Base-by-base conservation (phyloP, 2,888 invertebrate species). In the Coelinius sp. region DNA sequence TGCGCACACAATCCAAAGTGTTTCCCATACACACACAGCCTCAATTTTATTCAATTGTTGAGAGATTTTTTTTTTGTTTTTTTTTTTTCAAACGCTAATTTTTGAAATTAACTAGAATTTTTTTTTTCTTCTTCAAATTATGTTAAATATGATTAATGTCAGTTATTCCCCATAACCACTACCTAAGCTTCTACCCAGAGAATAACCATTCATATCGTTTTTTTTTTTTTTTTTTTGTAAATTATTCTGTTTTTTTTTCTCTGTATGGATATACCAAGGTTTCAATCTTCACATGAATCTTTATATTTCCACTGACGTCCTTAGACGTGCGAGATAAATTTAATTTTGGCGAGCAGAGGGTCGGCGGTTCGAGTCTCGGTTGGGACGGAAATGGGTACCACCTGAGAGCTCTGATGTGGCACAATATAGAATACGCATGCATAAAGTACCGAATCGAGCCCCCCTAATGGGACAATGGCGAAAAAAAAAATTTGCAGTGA, bases 1-100 rank as follows among this genome's bases (percentile, higher is more conserved):
- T 87, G 86, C 86, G 87, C 86, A 86, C 84, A 86, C 83, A 87
- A 87, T 86, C 86, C 86, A 87, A 87, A 87, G 84, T 84, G 83
- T 81, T 84, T 84, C 83, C 85, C 83, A 84, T 84, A 84, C 85
- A 83, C 84, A 82, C 76, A 81, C 77, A 76, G 79, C 79, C 80
- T 81, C 80, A 80, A 82, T 75, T 67, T 69, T 59, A 77, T 78
- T 56, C 71, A 68, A 69, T 72, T 76, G 63, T 65, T 71, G 56
- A 73, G 66, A 71, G 66, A 73, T 68, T 73, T 62, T 68, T 71
- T 59, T 75, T 46, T 64, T 68, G 24, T 41, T 66, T 44, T 38
- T 74, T 66, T 67, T 52, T 65, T 64, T 69, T 52, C 6, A 62
- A 38, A 49, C 59, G 22, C 20, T 41, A 52, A 24, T 46, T 69